A percentile compares a stretch with the other conserved stretches of the same genome.
phyloP scores from a whole-genome alignment of 2,797 vertebrate species.

The Pantherophis vulpinus region DNA sequence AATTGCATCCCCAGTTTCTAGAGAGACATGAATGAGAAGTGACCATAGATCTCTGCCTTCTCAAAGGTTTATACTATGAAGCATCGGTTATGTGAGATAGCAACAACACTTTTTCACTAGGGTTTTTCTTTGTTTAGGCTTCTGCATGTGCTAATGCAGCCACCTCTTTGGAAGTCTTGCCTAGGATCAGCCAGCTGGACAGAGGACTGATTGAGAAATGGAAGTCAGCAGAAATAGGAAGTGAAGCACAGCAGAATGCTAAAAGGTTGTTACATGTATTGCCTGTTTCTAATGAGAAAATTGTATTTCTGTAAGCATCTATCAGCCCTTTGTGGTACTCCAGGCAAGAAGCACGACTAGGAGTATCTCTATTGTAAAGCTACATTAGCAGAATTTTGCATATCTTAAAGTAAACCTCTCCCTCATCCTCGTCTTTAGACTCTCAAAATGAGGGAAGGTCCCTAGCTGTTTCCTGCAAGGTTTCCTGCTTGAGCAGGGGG shows the following conservation, averaged over 20 bases:
- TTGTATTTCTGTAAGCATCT: not conserved
- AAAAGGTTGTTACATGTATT: constrained; percentile 45
- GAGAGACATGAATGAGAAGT: not conserved
- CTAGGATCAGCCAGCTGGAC: constrained; percentile 54
- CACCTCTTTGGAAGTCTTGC: constrained; percentile 34
- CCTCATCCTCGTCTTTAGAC: not conserved
- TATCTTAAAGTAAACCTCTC: not conserved
- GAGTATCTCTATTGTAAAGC: not conserved
- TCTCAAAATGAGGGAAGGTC: not conserved
- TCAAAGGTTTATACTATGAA: not conserved
- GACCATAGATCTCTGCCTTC: not conserved
- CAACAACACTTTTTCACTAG: not conserved
- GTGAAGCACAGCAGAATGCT: not conserved
- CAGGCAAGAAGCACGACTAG: not conserved
- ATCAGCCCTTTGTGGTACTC: not conserved
- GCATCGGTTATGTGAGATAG: not conserved
- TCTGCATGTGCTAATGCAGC: not conserved
- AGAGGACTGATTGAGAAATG: constrained; percentile 37
- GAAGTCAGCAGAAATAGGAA: constrained; percentile 24
- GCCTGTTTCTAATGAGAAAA: not conserved
- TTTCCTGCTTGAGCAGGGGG: not conserved
- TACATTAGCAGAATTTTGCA: not conserved
- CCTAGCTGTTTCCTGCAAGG: not conserved
- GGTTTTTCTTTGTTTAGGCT: not conserved
- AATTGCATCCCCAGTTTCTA: not conserved